Evolutionary conservation across 2,888 invertebrate species (phyloP).

Genomic region (Amphipoea lucens): DNA sequence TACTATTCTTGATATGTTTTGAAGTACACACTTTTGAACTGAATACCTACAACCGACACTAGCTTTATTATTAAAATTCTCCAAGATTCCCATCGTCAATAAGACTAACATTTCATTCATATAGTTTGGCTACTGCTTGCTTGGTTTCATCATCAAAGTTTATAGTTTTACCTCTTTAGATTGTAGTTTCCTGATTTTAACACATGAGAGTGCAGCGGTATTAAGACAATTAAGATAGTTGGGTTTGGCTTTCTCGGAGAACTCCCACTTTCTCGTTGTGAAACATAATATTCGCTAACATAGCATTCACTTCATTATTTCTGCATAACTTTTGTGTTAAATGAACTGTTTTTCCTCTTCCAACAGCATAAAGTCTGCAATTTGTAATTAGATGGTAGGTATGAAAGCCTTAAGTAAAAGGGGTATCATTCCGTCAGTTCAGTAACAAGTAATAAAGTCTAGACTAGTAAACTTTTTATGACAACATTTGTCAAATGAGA

Average conservation of each 20-base stretch:
- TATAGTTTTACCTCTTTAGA: conserved; percentile 13
- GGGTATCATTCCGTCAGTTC: conserved; percentile 41
- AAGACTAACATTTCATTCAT: background rate
- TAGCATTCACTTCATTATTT: conserved; percentile 12
- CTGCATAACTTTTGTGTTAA: conserved; percentile 1
- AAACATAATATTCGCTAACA: conserved; percentile 30
- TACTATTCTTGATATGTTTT: background rate
- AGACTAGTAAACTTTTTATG: conserved; percentile 61
- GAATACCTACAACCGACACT: background rate
- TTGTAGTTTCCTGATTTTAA: conserved; percentile 30
- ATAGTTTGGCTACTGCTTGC: background rate
- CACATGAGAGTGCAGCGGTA: conserved; percentile 36
- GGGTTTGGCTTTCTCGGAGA: conserved; percentile 20
- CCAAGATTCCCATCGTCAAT: background rate
- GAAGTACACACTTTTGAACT: background rate
- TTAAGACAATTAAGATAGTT: conserved; percentile 50
- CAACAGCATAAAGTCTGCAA: conserved; percentile 2
- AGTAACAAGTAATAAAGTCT: conserved; percentile 65
- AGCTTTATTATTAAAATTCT: background rate
- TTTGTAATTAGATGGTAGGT: conserved; percentile 21
- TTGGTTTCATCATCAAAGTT: conserved; percentile 21
- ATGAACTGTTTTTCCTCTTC: conserved; percentile 19
- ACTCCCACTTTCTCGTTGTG: conserved; percentile 4
- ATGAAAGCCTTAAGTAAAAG: conserved; percentile 23
- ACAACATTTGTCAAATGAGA: conserved; percentile 62